phyloP scores from a whole-genome alignment of 2,113 vertebrate species.

The Gymnobelideus leadbeateri region DNA sequence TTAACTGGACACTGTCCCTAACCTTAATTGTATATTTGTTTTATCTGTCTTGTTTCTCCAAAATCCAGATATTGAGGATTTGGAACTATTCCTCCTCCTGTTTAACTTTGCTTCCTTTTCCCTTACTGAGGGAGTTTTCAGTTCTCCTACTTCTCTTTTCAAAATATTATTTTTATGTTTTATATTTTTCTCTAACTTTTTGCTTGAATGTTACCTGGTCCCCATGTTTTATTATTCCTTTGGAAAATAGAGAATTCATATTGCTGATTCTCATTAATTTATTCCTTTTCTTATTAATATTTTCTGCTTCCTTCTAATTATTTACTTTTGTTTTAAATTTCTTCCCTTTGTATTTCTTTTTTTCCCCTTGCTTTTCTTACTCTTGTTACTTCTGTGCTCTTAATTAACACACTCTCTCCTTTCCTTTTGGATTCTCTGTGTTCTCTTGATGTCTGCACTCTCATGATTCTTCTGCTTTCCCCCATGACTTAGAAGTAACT shows the following conservation, averaged over 20 bases:
- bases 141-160: accelerated
- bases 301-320: background rate
- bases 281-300: background rate
- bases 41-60: background rate
- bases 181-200: accelerated
- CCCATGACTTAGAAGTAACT: background rate
- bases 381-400: accelerated
- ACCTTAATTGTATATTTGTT: accelerated
- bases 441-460: background rate
- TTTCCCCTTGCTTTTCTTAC: accelerated
- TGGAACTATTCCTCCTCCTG: accelerated
- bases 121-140: accelerated
- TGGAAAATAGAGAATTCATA: background rate
- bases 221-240: background rate
- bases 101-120: background rate
- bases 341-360: background rate
- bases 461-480: background rate
- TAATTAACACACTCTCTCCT: accelerated
- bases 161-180: accelerated
- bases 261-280: background rate
- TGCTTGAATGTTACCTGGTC: background rate
- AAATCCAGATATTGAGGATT: accelerated
- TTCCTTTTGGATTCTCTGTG: background rate
- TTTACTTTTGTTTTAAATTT: background rate
- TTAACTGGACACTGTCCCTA: background rate